These are phyloP conservation scores for Notothenia rossii DNA, from an alignment of 2,113 vertebrate species.

Conservation along the genomic window DNA sequence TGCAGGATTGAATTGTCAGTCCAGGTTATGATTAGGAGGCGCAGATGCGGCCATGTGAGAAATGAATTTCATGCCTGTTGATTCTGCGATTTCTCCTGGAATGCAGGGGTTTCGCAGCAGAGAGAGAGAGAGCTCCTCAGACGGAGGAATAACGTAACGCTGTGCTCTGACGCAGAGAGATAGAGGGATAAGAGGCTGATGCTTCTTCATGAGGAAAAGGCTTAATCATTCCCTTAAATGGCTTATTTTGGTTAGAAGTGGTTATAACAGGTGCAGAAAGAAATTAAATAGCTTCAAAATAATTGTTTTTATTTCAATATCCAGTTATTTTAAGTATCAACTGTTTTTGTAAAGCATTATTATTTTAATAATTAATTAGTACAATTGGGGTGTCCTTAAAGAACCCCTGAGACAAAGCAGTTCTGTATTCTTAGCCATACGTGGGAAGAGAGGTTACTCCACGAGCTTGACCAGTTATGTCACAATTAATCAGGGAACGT, in stretches of 20 bases:
- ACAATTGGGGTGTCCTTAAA: not conserved
- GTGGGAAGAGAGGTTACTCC: slow-evolving; percentile 3
- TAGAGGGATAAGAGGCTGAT: slow-evolving; percentile 1
- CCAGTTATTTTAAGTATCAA: not conserved
- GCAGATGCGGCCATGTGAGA: slow-evolving; percentile 83
- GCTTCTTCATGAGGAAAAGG: slow-evolving; percentile 5
- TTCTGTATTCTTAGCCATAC: not conserved
- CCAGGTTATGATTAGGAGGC: slow-evolving; percentile 85
- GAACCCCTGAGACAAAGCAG: slow-evolving; percentile 6
- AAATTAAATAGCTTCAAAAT: not conserved
- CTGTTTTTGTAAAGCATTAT: not conserved
- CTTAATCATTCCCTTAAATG: not conserved
- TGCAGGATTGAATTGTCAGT: slow-evolving; percentile 83
- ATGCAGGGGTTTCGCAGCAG: slow-evolving; percentile 60
- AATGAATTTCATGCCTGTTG: slow-evolving; percentile 88
- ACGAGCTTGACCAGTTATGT: not conserved
- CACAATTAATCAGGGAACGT: slow-evolving; percentile 36
- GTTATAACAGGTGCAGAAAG: not conserved
- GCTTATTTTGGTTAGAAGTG: not conserved
- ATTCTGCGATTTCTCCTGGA: slow-evolving; percentile 82
- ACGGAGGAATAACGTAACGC: not conserved
- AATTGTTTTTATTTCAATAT: not conserved
- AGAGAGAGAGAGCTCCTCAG: slow-evolving; percentile 15
- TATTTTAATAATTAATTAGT: not conserved
- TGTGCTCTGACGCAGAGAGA: slow-evolving; percentile 10